These are phyloP conservation scores for Acleris literana DNA, from an alignment of 2,888 invertebrate species.

Conservation along the genomic window DNA sequence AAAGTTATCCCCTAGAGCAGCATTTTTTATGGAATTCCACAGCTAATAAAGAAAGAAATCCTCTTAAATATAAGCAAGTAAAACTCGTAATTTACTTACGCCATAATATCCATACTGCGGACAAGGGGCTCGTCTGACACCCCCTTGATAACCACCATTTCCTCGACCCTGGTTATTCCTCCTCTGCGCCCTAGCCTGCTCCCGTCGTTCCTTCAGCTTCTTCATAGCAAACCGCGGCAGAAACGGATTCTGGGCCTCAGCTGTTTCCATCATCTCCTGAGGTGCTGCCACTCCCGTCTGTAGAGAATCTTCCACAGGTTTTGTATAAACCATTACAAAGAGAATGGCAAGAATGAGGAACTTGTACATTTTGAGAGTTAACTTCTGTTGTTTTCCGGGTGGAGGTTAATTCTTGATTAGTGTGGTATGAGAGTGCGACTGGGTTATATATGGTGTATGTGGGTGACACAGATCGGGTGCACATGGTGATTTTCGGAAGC, in stretches of 20 bases:
- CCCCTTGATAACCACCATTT: conserved; percentile 27
- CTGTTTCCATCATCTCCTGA: conserved; percentile 69
- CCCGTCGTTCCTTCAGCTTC: conserved; percentile 64
- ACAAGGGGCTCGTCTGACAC: conserved; percentile 41
- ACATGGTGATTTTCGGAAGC: conserved; percentile 78
- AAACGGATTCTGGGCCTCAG: conserved; percentile 71
- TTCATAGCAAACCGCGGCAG: conserved; percentile 75
- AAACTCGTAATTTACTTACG: conserved; percentile 49
- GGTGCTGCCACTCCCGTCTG: conserved; percentile 38
- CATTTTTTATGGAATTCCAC: background rate
- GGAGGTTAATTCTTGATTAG: conserved; percentile 62
- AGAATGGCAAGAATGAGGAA: conserved; percentile 48
- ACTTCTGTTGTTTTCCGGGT: conserved; percentile 23
- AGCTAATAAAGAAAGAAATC: background rate
- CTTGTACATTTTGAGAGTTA: conserved; percentile 48
- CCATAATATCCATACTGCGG: conserved; percentile 44
- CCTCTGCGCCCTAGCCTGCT: conserved; percentile 59
- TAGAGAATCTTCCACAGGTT: conserved; percentile 49
- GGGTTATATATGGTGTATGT: conserved; percentile 65
- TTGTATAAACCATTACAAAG: conserved; percentile 47
- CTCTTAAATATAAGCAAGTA: too few relatives aligned
- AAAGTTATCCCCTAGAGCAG: too few relatives aligned
- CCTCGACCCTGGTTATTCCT: conserved; percentile 53
- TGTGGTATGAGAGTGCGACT: conserved; percentile 42
- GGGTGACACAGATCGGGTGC: conserved; percentile 75